Conservation (phyloP, 2,113 vertebrate genomes). For the Sula dactylatra region DNA sequence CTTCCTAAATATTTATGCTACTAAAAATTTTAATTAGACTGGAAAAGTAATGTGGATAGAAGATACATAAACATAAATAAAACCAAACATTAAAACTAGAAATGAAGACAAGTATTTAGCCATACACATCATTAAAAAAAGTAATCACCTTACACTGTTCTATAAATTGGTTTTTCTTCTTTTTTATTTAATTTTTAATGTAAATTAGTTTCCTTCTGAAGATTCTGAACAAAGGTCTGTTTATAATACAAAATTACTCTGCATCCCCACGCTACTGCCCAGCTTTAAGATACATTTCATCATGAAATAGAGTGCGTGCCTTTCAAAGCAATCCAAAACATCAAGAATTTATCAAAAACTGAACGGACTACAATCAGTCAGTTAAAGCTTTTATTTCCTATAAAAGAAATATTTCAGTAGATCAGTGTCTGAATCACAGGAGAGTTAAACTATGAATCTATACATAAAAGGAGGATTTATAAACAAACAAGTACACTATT, state of each 20-base stretch:
- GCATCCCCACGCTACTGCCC: too few relatives aligned
- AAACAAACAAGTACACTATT: not conserved
- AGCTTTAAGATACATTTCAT: not conserved
- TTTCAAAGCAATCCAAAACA: not conserved
- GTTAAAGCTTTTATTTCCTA: not conserved
- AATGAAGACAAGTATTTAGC: not conserved
- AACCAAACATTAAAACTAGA: not conserved
- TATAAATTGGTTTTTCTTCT: not conserved
- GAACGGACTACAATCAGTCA: not conserved
- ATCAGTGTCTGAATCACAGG: not conserved
- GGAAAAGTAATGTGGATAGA: not conserved
- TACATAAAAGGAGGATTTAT: not conserved
- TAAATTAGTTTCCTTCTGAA: not conserved
- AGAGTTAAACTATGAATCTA: not conserved
- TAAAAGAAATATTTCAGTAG: not conserved
- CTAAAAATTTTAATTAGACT: not conserved
- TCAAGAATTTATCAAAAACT: not conserved
- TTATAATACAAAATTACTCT: not conserved
- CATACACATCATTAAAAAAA: not conserved
- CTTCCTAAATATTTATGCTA: not conserved
- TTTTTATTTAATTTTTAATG: not conserved
- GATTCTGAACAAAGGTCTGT: not conserved
- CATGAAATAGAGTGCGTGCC: not conserved
- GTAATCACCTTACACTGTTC: not conserved
- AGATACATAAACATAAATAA: not conserved